Conservation (phyloP, 2,113 vertebrate genomes). For the Clarias macrocephalus region DNA sequence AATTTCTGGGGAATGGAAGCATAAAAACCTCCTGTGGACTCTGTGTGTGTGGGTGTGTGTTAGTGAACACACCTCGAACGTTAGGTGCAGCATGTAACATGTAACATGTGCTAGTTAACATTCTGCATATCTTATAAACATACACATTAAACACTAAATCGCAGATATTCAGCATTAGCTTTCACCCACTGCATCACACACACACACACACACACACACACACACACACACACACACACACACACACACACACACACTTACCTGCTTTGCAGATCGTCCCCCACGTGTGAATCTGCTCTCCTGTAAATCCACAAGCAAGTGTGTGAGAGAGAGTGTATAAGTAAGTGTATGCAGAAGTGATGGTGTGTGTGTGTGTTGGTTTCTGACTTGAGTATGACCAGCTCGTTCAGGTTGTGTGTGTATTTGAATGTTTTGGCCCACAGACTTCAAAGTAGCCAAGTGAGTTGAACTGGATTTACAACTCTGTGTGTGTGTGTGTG, state of each 20-base stretch:
- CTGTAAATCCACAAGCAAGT: not conserved
- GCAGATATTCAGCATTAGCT: not conserved
- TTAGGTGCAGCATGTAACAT: not conserved
- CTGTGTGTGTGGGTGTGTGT: not conserved
- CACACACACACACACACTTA: not conserved
- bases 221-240: not conserved
- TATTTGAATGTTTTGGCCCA: not conserved
- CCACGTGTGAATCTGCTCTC: not conserved
- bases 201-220: not conserved
- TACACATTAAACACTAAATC: not conserved
- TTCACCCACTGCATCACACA: not conserved
- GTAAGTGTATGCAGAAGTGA: not conserved
- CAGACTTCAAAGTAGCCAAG: slow-evolving; percentile 1
- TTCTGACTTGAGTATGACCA: not conserved
- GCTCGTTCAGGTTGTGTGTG: not conserved
- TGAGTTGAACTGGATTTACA: slow-evolving; percentile 38
- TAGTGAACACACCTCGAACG: not conserved
- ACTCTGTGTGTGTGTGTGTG: slow-evolving; percentile 7
- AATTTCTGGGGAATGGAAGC: too few relatives aligned
- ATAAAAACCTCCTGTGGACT: too few relatives aligned
- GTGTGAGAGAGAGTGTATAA: not conserved
- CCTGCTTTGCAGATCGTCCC: not conserved
- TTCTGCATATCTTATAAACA: not conserved
- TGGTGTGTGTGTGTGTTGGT: not conserved
- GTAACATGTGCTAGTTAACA: not conserved